Evolutionary conservation across 2,113 vertebrate species (phyloP).

Genomic region (Coturnix japonica): DNA sequence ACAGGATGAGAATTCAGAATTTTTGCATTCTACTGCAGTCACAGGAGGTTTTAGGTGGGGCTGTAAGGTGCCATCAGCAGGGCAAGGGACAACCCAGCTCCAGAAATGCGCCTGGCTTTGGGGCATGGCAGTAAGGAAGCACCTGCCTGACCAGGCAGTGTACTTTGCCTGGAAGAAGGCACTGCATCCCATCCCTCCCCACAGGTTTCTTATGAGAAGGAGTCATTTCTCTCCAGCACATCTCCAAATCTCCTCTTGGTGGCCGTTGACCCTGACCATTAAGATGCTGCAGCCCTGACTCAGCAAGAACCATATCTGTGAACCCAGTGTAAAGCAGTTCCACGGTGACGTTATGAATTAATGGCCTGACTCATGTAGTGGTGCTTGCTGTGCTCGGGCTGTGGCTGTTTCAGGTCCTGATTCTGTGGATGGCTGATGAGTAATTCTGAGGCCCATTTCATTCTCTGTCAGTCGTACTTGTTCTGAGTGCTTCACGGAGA

Average conservation of each 20-base stretch:
- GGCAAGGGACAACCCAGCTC: neutral
- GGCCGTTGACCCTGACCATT: neutral
- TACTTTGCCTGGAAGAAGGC: neutral
- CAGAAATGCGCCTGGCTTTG: neutral
- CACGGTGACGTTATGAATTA: neutral
- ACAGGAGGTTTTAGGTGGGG: neutral
- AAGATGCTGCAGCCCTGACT: neutral
- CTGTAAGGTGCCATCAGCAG: neutral
- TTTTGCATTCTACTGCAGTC: accelerated
- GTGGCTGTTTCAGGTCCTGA: neutral
- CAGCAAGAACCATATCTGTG: neutral
- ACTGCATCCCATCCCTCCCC: accelerated
- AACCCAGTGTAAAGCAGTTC: neutral
- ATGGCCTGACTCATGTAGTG: neutral
- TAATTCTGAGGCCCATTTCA: neutral
- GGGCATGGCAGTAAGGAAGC: neutral
- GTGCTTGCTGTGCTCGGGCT: neutral
- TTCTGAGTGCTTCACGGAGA: neutral
- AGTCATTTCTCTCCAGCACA: neutral
- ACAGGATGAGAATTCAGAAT: neutral
- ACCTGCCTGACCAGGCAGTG: neutral
- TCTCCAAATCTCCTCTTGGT: neutral
- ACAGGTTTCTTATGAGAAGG: neutral
- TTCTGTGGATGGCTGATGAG: neutral
- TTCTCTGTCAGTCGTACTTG: neutral